Conservation (phyloP, 2,888 invertebrate species). For the Latrodectus elegans region DNA sequence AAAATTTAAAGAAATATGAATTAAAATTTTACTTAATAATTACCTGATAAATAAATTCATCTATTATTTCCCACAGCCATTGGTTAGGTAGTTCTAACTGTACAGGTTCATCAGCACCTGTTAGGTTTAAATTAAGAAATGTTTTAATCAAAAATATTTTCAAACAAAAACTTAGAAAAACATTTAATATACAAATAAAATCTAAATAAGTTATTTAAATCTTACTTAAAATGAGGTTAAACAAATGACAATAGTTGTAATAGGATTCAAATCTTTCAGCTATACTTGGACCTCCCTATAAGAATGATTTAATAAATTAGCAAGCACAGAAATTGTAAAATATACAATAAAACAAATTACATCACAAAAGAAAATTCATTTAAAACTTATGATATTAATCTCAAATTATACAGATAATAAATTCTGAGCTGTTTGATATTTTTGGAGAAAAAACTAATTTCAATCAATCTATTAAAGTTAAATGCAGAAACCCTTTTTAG, state of each 20-base stretch:
- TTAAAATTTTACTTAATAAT: neutral
- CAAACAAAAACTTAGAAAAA: neutral
- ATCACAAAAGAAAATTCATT: too few relatives aligned
- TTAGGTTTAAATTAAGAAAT: slow-evolving; percentile 59
- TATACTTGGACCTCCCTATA: slow-evolving; percentile 87
- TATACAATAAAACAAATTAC: neutral
- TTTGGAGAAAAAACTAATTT: too few relatives aligned
- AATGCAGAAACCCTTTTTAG: too few relatives aligned
- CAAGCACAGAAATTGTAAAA: neutral
- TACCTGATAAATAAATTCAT: slow-evolving; percentile 98
- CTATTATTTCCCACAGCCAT: slow-evolving; percentile 99
- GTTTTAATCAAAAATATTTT: neutral
- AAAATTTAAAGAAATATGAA: too few relatives aligned
- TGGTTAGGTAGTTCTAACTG: slow-evolving; percentile 94
- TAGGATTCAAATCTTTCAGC: slow-evolving; percentile 96
- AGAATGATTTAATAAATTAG: slow-evolving; percentile 23
- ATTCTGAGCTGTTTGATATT: too few relatives aligned
- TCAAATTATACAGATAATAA: too few relatives aligned
- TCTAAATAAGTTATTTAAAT: slow-evolving; percentile 42
- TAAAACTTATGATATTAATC: too few relatives aligned
- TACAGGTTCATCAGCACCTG: slow-evolving; percentile 86
- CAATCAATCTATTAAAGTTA: too few relatives aligned
- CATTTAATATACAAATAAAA: neutral
- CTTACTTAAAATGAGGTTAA: slow-evolving; percentile 93
- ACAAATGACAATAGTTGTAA: slow-evolving; percentile 97